A percentile compares a stretch with the other conserved stretches of the same genome.
Evolutionary conservation across 2,797 vertebrate species (phyloP).

Genomic region (Erithacus rubecula): DNA sequence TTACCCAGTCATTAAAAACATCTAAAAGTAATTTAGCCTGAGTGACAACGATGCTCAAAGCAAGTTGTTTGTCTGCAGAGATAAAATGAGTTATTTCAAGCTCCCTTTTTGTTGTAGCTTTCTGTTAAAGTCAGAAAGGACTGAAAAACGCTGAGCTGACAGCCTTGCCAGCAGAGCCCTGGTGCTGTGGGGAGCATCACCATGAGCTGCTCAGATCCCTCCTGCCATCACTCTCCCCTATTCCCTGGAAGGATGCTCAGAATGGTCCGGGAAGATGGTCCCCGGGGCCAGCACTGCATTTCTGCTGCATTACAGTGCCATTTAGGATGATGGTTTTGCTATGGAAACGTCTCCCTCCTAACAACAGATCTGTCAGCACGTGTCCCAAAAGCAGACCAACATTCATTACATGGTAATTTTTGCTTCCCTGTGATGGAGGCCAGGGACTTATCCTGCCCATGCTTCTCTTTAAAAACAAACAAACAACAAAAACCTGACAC

Average conservation of each 20-base stretch:
- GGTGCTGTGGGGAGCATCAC: neutral
- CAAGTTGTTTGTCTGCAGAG: constrained; percentile 27
- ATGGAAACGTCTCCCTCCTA: constrained; percentile 46
- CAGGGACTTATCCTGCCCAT: neutral
- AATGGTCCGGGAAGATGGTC: neutral
- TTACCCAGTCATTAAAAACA: neutral
- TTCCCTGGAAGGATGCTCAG: neutral
- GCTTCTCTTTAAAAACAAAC: neutral
- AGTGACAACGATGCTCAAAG: constrained; percentile 30
- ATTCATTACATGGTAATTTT: neutral
- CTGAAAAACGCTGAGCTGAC: neutral
- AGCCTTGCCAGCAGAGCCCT: neutral
- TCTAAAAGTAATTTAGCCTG: constrained; percentile 45
- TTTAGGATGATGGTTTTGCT: constrained; percentile 22
- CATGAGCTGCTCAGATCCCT: neutral
- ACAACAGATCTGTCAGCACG: neutral
- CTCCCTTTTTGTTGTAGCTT: neutral
- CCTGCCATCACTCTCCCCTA: rapidly evolving
- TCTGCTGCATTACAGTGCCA: neutral
- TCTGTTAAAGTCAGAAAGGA: neutral
- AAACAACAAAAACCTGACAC: too few relatives aligned
- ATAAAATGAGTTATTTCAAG: constrained; percentile 24
- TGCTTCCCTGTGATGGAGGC: neutral
- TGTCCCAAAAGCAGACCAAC: neutral
- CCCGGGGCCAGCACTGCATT: neutral